Evolutionary conservation across 2,113 vertebrate genomes (phyloP).

Genomic region (Acanthisitta chloris): DNA sequence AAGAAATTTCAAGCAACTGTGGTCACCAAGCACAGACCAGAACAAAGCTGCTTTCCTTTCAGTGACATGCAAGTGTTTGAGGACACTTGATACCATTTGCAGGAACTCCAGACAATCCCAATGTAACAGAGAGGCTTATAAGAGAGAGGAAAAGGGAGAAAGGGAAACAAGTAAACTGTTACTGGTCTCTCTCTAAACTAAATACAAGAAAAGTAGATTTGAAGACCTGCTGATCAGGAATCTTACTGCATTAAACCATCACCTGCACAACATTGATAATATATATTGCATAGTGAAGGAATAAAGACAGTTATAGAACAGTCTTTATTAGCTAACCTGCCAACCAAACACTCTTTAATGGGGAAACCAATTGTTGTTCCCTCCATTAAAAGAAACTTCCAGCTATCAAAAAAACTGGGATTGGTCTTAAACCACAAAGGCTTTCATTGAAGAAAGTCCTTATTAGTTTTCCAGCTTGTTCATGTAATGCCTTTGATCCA

Average conservation of each 20-base stretch:
- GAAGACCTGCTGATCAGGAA: not conserved
- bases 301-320: not conserved
- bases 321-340: not conserved
- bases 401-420: not conserved
- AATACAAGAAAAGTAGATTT: not conserved
- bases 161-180: not conserved
- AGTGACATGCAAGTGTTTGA: not conserved
- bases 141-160: not conserved
- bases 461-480: not conserved
- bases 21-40: not conserved
- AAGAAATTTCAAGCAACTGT: not conserved
- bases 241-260: not conserved
- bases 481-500: not conserved
- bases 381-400: not conserved
- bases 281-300: not conserved
- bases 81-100: not conserved
- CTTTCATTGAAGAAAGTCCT: not conserved
- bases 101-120: not conserved
- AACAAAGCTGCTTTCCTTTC: not conserved
- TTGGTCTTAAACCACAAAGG: not conserved
- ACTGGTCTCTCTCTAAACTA: not conserved
- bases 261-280: not conserved
- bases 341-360: not conserved
- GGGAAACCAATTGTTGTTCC: not conserved
- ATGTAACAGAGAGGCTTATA: not conserved